These are phyloP conservation scores for Apodemus agrarius DNA, from an alignment of 2,797 vertebrate genomes.

Conservation along the genomic window DNA sequence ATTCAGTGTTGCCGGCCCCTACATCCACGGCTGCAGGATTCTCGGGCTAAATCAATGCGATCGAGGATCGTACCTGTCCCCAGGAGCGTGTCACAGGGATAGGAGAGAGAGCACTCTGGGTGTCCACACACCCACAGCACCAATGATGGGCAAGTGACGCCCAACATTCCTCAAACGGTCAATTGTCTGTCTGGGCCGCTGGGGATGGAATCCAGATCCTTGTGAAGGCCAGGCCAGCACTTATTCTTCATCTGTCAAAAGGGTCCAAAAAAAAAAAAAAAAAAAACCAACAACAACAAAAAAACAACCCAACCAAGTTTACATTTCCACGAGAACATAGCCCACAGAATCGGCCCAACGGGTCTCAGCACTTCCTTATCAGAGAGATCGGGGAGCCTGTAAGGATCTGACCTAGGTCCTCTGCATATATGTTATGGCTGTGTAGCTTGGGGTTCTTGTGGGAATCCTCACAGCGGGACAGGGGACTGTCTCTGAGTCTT, in stretches of 20 bases:
- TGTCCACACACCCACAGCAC: fast-evolving
- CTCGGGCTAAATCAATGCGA: not conserved
- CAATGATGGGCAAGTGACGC: not conserved
- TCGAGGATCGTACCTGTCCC: fast-evolving
- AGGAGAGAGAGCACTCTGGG: not conserved
- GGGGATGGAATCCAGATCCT: not conserved
- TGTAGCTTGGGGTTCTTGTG: not conserved
- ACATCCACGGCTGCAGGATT: too few relatives aligned
- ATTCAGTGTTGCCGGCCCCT: not conserved
- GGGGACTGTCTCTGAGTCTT: not conserved
- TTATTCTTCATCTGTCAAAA: not conserved
- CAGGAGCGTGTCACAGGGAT: not conserved
- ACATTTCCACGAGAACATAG: not conserved
- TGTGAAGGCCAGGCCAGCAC: not conserved
- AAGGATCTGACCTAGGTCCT: not conserved
- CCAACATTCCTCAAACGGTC: not conserved
- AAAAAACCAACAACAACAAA: too few relatives aligned
- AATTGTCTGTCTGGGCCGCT: not conserved
- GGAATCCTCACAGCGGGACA: not conserved
- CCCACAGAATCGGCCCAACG: not conserved
- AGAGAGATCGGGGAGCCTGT: not conserved
- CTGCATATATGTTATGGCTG: not conserved
- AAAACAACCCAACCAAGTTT: not conserved
- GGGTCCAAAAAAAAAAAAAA: too few relatives aligned
- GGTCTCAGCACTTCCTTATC: not conserved